Evolutionary conservation across 2,797 vertebrate species (phyloP).

Genomic region (Caiman crocodilus): DNA sequence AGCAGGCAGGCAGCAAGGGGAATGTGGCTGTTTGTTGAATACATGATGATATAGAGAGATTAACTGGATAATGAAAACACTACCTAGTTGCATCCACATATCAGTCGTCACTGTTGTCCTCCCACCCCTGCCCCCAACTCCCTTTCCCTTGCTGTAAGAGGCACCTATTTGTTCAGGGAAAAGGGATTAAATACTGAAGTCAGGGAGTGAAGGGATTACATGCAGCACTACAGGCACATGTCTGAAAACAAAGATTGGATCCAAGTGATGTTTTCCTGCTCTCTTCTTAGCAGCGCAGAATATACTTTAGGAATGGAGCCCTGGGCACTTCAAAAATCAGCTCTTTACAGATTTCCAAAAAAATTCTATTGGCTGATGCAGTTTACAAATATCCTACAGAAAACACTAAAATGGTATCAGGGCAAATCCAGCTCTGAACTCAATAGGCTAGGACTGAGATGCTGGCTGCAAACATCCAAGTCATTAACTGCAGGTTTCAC

Average conservation of each 20-base stretch:
- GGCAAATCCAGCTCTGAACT: background rate
- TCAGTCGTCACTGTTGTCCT: background rate
- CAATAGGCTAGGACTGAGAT: background rate
- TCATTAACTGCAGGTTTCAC: background rate
- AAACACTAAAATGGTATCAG: background rate
- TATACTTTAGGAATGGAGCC: constrained; percentile 45
- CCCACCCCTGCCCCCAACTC: too few relatives aligned
- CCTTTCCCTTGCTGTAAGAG: constrained; percentile 53
- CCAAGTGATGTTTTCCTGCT: constrained; percentile 66
- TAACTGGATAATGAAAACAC: constrained; percentile 82
- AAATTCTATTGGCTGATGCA: constrained; percentile 26
- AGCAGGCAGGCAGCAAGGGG: constrained; percentile 72
- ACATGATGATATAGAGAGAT: constrained; percentile 84
- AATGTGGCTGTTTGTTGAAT: constrained; percentile 81
- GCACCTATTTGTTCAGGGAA: constrained; percentile 76
- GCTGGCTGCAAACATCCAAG: background rate
- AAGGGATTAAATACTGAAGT: constrained; percentile 76
- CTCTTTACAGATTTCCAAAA: background rate
- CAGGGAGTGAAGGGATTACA: constrained; percentile 76
- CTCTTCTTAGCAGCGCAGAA: constrained; percentile 18
- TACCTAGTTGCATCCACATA: constrained; percentile 80
- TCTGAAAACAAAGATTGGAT: constrained; percentile 69
- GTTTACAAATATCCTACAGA: background rate
- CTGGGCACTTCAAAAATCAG: constrained; percentile 49
- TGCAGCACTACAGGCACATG: constrained; percentile 43